These are phyloP conservation scores for Zeuzera pyrina DNA, from an alignment of 2,888 invertebrate genomes.

Conservation along the genomic window DNA sequence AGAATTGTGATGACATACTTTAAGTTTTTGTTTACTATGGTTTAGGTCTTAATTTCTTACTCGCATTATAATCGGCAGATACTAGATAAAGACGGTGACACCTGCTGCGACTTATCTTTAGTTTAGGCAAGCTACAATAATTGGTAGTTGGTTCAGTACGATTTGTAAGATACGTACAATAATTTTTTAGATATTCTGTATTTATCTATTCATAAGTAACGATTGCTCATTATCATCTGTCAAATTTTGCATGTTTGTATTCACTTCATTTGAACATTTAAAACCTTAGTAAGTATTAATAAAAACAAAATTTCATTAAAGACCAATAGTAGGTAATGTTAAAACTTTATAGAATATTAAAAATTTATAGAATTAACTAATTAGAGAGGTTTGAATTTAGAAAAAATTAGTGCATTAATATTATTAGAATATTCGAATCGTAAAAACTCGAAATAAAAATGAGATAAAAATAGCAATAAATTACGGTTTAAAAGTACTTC, in stretches of 20 bases:
- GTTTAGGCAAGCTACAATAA: no score
- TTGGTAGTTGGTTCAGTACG: neutral
- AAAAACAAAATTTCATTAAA: slow-evolving; percentile 47
- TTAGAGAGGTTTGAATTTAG: slow-evolving; percentile 36
- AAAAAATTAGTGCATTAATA: slow-evolving; percentile 29
- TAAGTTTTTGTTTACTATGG: no score
- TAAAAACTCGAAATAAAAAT: slow-evolving; percentile 36
- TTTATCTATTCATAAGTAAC: slow-evolving; percentile 16
- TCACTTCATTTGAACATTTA: slow-evolving; percentile 39
- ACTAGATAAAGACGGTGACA: no score
- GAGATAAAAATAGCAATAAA: slow-evolving; percentile 48
- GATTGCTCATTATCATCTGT: slow-evolving; percentile 57
- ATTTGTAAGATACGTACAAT: neutral
- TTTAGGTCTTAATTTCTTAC: no score
- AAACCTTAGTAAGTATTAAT: slow-evolving; percentile 30
- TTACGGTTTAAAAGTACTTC: slow-evolving; percentile 36
- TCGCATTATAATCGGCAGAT: no score
- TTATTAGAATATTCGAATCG: slow-evolving; percentile 18
- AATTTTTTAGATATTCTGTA: neutral
- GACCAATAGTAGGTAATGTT: slow-evolving; percentile 56
- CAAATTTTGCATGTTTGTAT: slow-evolving; percentile 46
- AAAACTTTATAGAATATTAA: slow-evolving; percentile 47
- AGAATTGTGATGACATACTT: no score
- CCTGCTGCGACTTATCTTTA: no score
- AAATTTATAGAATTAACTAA: slow-evolving; percentile 37